A percentile compares a stretch with the other conserved stretches of the same genome.
Conservation (phyloP, 2,797 vertebrate genomes). For the Carcharodon carcharias region DNA sequence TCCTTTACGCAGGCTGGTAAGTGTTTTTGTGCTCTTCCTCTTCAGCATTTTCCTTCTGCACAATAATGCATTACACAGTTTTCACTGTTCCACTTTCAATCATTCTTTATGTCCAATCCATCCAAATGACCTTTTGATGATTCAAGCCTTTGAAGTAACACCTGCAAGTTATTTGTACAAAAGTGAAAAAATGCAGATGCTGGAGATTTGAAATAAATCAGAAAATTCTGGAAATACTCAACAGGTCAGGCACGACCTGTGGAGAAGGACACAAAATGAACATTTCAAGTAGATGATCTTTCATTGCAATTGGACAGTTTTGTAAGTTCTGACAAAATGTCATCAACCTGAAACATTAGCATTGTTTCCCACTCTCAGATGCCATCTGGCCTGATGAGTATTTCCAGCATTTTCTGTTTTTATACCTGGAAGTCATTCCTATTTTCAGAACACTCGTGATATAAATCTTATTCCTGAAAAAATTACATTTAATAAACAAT, state of each 20-base stretch:
- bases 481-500: background rate
- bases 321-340: background rate
- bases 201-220: background rate
- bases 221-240: background rate
- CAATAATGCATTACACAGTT: background rate
- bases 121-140: background rate
- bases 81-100: background rate
- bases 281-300: background rate
- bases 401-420: background rate
- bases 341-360: background rate
- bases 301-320: background rate
- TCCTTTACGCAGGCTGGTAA: background rate
- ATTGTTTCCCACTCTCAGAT: background rate
- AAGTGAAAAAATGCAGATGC: background rate
- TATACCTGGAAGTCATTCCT: background rate
- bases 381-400: background rate
- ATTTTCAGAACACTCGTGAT: background rate
- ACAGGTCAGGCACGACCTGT: background rate
- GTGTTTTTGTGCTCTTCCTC: background rate
- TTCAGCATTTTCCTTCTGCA: background rate
- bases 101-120: background rate
- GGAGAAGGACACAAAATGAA: background rate
- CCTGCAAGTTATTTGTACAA: background rate
- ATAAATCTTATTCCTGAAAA: background rate
- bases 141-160: background rate